These are phyloP conservation scores for Polydrusus cervinus DNA, from an alignment of 2,888 invertebrate species.

Conservation along the genomic window DNA sequence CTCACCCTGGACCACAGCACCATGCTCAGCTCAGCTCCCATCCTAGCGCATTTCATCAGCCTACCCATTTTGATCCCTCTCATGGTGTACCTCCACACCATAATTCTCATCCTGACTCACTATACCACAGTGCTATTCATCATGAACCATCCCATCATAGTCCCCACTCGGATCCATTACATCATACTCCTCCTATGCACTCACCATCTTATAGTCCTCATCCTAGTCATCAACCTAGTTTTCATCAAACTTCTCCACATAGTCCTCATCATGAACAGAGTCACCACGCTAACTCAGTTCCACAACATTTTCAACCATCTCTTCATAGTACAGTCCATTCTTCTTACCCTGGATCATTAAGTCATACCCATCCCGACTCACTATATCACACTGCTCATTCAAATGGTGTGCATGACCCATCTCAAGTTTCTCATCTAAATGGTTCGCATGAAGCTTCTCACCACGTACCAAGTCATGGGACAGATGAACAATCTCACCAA, in stretches of 20 bases:
- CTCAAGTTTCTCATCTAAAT: not conserved
- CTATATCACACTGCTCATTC: not conserved
- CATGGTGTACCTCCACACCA: not conserved
- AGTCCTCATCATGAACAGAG: not conserved
- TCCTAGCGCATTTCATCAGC: not conserved
- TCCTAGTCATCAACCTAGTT: not conserved
- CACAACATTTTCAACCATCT: not conserved
- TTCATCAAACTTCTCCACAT: constrained; percentile 1
- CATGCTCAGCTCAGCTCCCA: constrained; percentile 4
- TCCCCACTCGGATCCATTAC: not conserved
- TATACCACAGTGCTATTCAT: not conserved
- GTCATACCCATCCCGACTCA: not conserved
- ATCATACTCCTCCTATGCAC: not conserved
- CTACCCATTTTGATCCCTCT: not conserved
- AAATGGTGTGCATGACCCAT: not conserved
- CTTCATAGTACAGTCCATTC: not conserved
- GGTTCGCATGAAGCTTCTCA: not conserved
- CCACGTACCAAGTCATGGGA: not conserved
- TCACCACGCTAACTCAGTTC: not conserved
- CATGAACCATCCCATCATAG: constrained; percentile 10
- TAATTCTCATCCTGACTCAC: not conserved
- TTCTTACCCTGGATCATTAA: not conserved
- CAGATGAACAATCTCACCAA: not conserved
- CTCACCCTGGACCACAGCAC: not conserved
- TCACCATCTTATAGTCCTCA: too few relatives aligned